Percentiles rank a stretch among this genome's conserved stretches.
Conservation (phyloP, 2,113 vertebrate species). For the Amblyornis subalaris region DNA sequence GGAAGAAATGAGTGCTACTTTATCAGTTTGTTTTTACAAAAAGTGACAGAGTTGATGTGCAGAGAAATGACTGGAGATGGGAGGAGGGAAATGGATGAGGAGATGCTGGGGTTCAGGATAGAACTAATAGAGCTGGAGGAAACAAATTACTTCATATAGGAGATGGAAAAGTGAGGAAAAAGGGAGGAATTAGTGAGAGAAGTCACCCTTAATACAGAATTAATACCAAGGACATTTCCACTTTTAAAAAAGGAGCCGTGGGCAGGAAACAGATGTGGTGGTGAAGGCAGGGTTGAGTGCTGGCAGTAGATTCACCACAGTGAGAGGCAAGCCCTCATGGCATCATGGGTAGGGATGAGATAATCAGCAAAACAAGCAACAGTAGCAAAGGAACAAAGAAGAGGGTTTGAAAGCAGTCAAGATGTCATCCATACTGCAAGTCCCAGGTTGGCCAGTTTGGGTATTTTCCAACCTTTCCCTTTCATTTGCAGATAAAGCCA, state of each 20-base stretch:
- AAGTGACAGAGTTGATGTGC: background rate
- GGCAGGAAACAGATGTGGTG: rapidly evolving
- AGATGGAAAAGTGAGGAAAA: background rate
- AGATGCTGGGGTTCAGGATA: background rate
- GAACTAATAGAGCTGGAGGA: background rate
- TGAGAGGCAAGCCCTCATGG: background rate
- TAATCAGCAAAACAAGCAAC: background rate
- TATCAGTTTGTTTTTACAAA: background rate
- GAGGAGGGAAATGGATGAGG: background rate
- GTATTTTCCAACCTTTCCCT: background rate
- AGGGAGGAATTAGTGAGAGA: background rate
- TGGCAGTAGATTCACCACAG: background rate
- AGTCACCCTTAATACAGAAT: background rate
- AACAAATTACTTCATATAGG: background rate
- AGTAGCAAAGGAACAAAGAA: background rate
- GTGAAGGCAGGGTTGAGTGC: background rate
- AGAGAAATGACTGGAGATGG: background rate
- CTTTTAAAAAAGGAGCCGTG: background rate
- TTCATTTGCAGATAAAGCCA: background rate
- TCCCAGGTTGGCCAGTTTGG: background rate
- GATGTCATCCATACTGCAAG: background rate
- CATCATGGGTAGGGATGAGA: background rate
- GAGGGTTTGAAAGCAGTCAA: background rate
- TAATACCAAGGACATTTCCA: background rate
- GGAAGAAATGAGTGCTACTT: background rate